phyloP scores from a whole-genome alignment of 2,113 vertebrate genomes.

The Leptobrachium leishanense region DNA sequence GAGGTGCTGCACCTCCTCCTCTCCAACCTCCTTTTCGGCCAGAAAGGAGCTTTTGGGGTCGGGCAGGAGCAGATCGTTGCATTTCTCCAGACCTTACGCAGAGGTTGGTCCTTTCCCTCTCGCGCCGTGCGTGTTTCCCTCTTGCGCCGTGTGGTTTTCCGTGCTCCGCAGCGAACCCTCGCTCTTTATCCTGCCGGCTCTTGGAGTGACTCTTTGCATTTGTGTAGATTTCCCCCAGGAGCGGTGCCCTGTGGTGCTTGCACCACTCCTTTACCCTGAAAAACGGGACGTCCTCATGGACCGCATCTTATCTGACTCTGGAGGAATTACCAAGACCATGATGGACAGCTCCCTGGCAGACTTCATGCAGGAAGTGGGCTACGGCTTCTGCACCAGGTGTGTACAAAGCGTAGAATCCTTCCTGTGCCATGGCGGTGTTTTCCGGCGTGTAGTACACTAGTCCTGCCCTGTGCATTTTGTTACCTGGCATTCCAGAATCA shows the following conservation, averaged over 20 bases:
- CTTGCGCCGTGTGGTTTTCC: too few species aligned
- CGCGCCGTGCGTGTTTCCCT: too few species aligned
- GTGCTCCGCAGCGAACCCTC: too few species aligned
- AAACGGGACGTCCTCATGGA: conserved; percentile 99
- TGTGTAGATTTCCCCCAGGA: conserved; percentile 96
- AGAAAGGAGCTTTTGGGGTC: conserved; percentile 97
- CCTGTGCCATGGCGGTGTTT: too few species aligned
- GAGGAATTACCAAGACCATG: conserved; percentile 98
- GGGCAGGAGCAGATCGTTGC: conserved; percentile 98
- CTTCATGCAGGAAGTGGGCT: conserved; percentile 99
- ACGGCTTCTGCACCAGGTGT: conserved; percentile 96
- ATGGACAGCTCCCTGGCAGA: conserved; percentile 99
- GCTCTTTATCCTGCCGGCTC: too few species aligned
- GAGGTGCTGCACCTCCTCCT: conserved; percentile 98
- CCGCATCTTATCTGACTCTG: conserved; percentile 98
- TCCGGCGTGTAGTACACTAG: too few species aligned
- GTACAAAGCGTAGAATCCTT: conserved; percentile 42
- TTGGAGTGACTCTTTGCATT: background rate
- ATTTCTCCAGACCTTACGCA: conserved; percentile 97
- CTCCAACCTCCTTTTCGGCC: conserved; percentile 98
- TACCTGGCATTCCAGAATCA: too few species aligned
- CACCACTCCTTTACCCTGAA: conserved; percentile 99
- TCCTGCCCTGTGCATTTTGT: too few species aligned
- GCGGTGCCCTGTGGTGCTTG: conserved; percentile 98
- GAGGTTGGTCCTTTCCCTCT: conserved; percentile 71